Evolutionary conservation across 2,888 invertebrate genomes (phyloP).

Genomic region (Amorpha juglandis): DNA sequence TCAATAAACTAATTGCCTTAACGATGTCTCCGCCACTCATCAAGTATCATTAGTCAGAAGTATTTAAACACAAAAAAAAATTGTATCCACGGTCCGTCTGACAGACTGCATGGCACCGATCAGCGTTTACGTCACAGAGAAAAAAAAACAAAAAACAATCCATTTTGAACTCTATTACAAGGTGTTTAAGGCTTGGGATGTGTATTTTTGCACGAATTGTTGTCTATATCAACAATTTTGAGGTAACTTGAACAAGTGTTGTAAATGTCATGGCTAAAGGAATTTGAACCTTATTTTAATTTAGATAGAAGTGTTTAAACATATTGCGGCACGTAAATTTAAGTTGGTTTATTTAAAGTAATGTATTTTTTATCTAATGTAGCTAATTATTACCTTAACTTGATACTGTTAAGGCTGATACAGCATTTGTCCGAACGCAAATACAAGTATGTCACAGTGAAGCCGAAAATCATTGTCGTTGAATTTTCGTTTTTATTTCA

Average conservation of each 20-base stretch:
- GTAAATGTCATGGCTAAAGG: neutral
- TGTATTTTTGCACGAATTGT: neutral
- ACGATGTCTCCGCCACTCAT: conserved; percentile 34
- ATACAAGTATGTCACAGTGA: neutral
- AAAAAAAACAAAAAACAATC: neutral
- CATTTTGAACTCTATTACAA: neutral
- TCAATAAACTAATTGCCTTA: conserved; percentile 24
- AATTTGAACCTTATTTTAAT: conserved; percentile 40
- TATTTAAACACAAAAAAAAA: conserved; percentile 53
- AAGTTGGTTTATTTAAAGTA: neutral
- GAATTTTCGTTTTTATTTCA: neutral
- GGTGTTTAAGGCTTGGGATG: neutral
- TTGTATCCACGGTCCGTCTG: conserved; percentile 39
- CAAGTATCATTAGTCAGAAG: conserved; percentile 61
- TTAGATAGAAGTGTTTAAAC: neutral
- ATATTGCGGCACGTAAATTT: neutral
- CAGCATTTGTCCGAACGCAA: neutral
- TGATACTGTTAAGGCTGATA: neutral
- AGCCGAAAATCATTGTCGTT: neutral
- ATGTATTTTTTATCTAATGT: neutral
- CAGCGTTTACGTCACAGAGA: conserved; percentile 55
- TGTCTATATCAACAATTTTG: neutral
- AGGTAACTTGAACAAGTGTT: neutral
- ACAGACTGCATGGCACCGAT: conserved; percentile 78
- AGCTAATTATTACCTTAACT: neutral